Percentiles rank a stretch among this genome's conserved stretches.
These are phyloP conservation scores for Sprattus sprattus DNA, from an alignment of 2,113 vertebrate species.

Conservation along the genomic window DNA sequence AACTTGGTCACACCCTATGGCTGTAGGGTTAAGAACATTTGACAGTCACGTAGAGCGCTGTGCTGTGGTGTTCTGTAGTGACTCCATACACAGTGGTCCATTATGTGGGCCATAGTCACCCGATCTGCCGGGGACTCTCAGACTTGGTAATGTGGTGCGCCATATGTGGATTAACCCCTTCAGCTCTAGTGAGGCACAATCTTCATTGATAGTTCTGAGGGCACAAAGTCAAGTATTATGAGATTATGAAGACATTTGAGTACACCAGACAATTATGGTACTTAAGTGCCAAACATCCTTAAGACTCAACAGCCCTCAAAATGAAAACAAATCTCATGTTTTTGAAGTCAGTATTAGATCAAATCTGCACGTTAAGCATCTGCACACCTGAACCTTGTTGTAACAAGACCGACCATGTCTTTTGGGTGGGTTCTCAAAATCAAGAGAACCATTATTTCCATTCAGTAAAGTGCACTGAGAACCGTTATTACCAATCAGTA, in stretches of 20 bases:
- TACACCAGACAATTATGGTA: not conserved
- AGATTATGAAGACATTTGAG: not conserved
- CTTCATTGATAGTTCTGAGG: not conserved
- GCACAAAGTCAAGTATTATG: not conserved
- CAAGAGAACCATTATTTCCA: no score
- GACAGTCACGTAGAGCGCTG: not conserved
- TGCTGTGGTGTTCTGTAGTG: not conserved
- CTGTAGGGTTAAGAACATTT: not conserved
- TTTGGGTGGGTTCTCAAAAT: not conserved
- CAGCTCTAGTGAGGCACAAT: not conserved
- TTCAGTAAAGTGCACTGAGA: no score
- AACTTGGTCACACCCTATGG: not conserved
- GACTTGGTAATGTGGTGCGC: constrained; percentile 12
- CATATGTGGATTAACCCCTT: not conserved
- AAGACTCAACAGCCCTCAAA: not conserved
- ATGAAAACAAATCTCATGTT: no score
- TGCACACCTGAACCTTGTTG: not conserved
- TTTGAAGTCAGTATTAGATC: not conserved
- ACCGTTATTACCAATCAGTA: no score
- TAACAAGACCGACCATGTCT: not conserved
- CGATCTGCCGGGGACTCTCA: constrained; percentile 24
- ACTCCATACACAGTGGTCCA: not conserved
- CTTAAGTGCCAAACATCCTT: not conserved
- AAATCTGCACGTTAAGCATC: not conserved
- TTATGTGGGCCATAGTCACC: constrained; percentile 30